These are phyloP conservation scores for Onychorhynchus coronatus DNA, from an alignment of 2,113 vertebrate species.

Conservation along the genomic window DNA sequence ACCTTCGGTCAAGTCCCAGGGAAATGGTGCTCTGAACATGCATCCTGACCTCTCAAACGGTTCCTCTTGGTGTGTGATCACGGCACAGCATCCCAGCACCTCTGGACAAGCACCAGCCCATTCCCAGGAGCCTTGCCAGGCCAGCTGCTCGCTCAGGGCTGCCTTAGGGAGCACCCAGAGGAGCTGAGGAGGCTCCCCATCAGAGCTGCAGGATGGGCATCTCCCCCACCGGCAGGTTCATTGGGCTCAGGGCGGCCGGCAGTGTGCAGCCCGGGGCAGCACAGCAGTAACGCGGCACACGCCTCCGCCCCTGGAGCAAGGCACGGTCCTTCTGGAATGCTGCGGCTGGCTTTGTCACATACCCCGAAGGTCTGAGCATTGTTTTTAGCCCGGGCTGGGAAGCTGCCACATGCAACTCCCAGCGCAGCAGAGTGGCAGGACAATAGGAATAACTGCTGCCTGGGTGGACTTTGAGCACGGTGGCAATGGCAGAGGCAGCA, in stretches of 20 bases:
- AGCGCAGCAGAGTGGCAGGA: neutral
- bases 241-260: neutral
- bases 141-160: neutral
- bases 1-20: neutral
- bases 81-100: neutral
- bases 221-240: neutral
- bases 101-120: neutral
- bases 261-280: neutral
- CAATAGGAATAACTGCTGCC: neutral
- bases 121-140: neutral
- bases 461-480: accelerated
- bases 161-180: neutral
- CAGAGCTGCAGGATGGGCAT: neutral
- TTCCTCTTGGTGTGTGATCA: accelerated
- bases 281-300: accelerated
- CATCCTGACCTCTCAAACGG: neutral
- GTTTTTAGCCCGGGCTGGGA: neutral
- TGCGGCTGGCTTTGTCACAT: accelerated
- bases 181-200: neutral
- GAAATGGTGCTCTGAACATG: accelerated
- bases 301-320: neutral
- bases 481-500: neutral
- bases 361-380: neutral
- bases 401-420: neutral
- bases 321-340: neutral